Base-by-base conservation (phyloP, 2,797 vertebrate species). In the Pelobates cultripes region DNA sequence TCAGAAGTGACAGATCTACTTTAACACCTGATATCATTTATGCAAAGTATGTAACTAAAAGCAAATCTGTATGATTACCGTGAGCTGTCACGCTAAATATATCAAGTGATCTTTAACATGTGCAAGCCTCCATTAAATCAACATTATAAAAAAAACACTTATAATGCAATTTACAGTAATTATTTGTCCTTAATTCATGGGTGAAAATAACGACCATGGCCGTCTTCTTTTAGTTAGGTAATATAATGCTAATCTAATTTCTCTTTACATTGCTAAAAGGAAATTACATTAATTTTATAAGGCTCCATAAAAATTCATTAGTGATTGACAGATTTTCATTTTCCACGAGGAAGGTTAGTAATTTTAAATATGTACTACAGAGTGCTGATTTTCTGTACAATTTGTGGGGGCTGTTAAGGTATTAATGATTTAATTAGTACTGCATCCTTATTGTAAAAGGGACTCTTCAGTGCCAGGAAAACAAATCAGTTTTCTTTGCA, bases 391-490 rank as follows among this genome's bases (percentile, higher is more conserved):
- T 57, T 51, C 28, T 57, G 55, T 3, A 57, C 55, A 57, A 14
- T 12, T 57, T 12, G n/a, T 12, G 61, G 61, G 61, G 61, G 5
- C 7, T 4, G 61, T 40, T 64, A 17, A 40, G n/a, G 7, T 64
- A 64, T 64, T 64, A 64, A 64, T 64, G 61, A 41, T 64, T 64
- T 64, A 64, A 64, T 28, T 64, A 64, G 61, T 40, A 7, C 17
- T 14, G 13, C 61, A 40, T 64, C 28, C 8, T 14, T 64, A 64
- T 64, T 40, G n/a, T 40, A 40, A 28, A 28, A 28, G 28, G 28
- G 28, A 28, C 28, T 28, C 28, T 28, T 28, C 28, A 28, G 28
- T 28, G 28, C 28, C 1, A 28, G 28, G 28, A 28, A 28, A 28
- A 28, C 1, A 28, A 28, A 28, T 1, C 1, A 28, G 2, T 28